Evolutionary conservation across 2,113 vertebrate species (phyloP), one percentile per base, ranked within the genome.

Genomic region (Coptodon rendalli): DNA sequence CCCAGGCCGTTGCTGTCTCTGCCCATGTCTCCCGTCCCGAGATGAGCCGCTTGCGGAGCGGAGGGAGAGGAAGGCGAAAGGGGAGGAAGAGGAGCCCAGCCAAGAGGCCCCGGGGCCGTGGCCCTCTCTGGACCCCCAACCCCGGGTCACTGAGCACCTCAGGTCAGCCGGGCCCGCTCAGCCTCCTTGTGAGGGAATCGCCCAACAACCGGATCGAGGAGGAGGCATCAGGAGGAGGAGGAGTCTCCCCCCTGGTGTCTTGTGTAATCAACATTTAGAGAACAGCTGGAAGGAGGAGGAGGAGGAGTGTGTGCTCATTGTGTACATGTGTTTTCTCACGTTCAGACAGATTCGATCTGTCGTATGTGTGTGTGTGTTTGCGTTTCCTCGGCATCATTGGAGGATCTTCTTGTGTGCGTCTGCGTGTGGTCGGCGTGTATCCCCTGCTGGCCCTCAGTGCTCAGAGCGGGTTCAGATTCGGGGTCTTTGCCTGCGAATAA

Each of bases 191-290:
- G 93, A 89, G 90, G 81, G 48, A 89, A 89, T 81, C 29, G 81
- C 88, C 89, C 40, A 66, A 63, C 81, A 87, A 89, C 87, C 27
- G 53, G 83, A 87, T 86, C 16, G 79, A 82, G 89, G 27, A 87
- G 57, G 43, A 80, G 29, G 81, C 48, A 83, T 89, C 50, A 87
- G 57, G 24, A 80, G 29, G 80, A 78, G 73, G 54, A 80, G 78
- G 38, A 31, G 56, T 71, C 59, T 36, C 63, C 86, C 89, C 81
- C 85, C 83, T 40, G 6, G 85, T 95, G 95, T 96, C 95, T 95
- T 83, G 89, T 95, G 93, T 93, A 95, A 95, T 96, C 94, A 96
- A 92, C 93, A 95, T 96, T 94, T 94, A 91, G 88, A 94, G 84
- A 93, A 93, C 87, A 93, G 95, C 94, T 96, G 92, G 91, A 89